Evolutionary conservation across 2,888 invertebrate genomes (phyloP).

Genomic region (Xestia ashworthii): DNA sequence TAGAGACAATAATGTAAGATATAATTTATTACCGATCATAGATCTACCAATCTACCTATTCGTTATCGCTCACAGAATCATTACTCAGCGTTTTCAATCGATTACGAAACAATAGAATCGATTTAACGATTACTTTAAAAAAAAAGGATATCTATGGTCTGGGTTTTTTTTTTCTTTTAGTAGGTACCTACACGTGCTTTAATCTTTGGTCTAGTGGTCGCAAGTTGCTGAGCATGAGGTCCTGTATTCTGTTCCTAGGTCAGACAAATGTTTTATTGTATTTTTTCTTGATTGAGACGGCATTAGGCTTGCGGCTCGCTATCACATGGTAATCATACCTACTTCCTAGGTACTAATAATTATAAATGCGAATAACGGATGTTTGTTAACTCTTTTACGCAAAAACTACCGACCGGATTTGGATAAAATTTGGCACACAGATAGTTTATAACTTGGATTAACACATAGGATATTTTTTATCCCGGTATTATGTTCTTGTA

Average conservation of each 20-base stretch:
- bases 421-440: too few species aligned
- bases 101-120: slow-evolving; percentile 60
- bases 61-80: slow-evolving; percentile 36
- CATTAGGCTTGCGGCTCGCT: neutral
- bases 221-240: neutral
- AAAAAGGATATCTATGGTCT: slow-evolving; percentile 36
- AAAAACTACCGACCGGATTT: too few species aligned
- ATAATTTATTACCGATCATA: slow-evolving; percentile 28
- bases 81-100: slow-evolving; percentile 64
- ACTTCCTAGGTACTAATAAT: too few species aligned
- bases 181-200: slow-evolving; percentile 13
- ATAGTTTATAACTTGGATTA: too few species aligned
- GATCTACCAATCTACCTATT: slow-evolving; percentile 32
- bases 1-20: slow-evolving; percentile 15
- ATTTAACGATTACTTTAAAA: slow-evolving; percentile 42
- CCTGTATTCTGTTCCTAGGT: neutral
- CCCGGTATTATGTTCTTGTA: too few species aligned
- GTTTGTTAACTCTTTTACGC: too few species aligned
- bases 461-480: too few species aligned
- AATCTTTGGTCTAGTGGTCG: neutral
- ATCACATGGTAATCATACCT: neutral
- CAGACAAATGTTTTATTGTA: neutral
- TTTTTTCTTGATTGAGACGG: neutral
- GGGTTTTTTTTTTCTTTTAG: slow-evolving; percentile 16
- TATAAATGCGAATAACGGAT: too few species aligned